These are phyloP conservation scores for Rousettus leschenaultii DNA, from an alignment of 2,113 vertebrate species.

Conservation along the genomic window DNA sequence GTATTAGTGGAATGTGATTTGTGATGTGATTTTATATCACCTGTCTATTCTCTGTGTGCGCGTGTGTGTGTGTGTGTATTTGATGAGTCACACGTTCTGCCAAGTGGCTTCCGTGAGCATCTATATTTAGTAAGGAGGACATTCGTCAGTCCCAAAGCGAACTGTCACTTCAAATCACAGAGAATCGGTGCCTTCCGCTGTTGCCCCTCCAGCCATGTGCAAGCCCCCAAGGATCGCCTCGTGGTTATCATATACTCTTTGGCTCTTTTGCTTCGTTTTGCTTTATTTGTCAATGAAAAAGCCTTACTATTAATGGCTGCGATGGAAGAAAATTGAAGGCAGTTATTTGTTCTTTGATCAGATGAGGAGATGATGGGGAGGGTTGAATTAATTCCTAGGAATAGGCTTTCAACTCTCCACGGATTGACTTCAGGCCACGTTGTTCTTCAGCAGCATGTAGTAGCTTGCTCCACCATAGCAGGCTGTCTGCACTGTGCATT, in stretches of 20 bases:
- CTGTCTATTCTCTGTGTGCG: not conserved
- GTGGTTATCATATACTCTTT: not conserved
- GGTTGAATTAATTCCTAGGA: not conserved
- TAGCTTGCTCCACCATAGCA: fast-evolving
- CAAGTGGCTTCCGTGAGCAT: not conserved
- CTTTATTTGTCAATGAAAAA: not conserved
- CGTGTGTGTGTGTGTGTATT: fast-evolving
- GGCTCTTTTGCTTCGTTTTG: not conserved
- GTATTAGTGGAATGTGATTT: conserved; percentile 12
- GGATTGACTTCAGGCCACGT: not conserved
- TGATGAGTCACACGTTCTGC: not conserved
- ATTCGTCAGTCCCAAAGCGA: not conserved
- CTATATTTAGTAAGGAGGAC: not conserved
- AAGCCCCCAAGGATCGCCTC: not conserved
- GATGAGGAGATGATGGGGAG: not conserved
- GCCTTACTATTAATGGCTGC: not conserved
- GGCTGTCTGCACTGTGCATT: not conserved
- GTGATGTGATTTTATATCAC: not conserved
- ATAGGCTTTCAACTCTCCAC: not conserved
- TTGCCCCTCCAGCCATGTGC: not conserved
- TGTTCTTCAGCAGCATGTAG: not conserved
- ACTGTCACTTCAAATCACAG: not conserved
- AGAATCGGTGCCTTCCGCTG: not conserved
- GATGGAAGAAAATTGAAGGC: not conserved
- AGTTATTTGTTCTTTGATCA: not conserved